Base-by-base conservation (phyloP, 2,888 invertebrate species). In the Hoplodrina ambigua region DNA sequence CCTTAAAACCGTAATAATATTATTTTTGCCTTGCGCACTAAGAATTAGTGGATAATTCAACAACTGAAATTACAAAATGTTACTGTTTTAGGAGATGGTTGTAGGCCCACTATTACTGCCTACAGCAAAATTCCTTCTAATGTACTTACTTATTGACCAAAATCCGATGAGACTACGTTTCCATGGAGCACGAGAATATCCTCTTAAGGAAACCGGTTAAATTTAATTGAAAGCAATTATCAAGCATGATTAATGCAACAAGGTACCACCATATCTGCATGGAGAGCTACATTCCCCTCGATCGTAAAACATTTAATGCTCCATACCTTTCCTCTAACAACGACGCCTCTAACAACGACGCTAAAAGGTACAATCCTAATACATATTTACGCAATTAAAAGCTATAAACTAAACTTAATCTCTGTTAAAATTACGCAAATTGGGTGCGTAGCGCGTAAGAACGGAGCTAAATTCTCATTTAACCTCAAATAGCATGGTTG, bases 381-480 rank as follows among this genome's bases (percentile, higher is more conserved):
- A 83, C 69, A 77, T 77, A 83, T 83, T 81, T 81, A 74, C 77
- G 66, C 81, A 83, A 83, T 83, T 80, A 83, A 80, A 80, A 75
- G 72, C 72, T 19, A 84, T 83, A 84, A 81, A 78, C 66, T 75
- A 73, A 33, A 33, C 41, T 65, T 82, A 84, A 82, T 82, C 84
- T 73, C 61, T 41, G 56, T 33, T 75, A 72, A 79, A 83, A 78
- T 84, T 81, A 76, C 84, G 74, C 79, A 83, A 82, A 83, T 84
- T 84, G 76, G 75, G 75, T 75, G 82, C 74, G 82, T 67, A 69
- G 59, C 54, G 78, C 59, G 69, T 71, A 75, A 75, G 61, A 69
- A 65, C 67, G 55, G 25, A 56, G 56, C 72, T 83, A 81, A 76
- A 84, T 83, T 78, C 79, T 81, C 76, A 74, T 84, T 81, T 81